Percentiles rank a stretch among this genome's conserved stretches.
These are phyloP conservation scores for Leptodactylus fallax DNA, from an alignment of 2,797 vertebrate species.

Conservation along the genomic window DNA sequence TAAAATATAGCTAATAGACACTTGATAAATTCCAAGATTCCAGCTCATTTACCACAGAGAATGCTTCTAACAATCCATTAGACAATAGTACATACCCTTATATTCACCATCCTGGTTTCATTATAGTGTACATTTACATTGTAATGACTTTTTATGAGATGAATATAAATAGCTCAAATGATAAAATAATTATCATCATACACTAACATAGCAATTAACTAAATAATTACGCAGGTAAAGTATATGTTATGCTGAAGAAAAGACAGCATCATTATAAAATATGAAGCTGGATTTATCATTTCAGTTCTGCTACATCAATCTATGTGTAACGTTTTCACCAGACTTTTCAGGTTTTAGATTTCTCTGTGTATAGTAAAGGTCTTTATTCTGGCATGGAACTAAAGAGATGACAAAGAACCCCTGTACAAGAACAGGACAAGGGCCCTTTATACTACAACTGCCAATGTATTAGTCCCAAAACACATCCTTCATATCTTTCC, in stretches of 20 bases:
- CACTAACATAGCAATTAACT: background rate
- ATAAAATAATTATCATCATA: background rate
- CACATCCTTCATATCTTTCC: no score
- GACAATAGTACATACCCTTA: background rate
- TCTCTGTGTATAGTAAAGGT: no score
- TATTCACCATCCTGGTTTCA: background rate
- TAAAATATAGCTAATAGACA: background rate
- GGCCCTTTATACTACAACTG: no score
- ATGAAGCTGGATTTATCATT: background rate
- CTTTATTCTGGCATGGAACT: no score
- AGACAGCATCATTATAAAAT: background rate
- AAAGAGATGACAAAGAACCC: no score
- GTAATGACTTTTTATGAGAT: conserved; percentile 4
- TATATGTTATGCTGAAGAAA: background rate
- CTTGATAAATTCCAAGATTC: background rate
- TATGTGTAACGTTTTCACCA: background rate
- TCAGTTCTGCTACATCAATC: background rate
- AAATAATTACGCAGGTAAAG: background rate
- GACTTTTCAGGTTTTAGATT: no score
- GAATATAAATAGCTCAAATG: background rate
- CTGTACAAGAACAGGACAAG: no score
- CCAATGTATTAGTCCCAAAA: no score
- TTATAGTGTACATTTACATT: background rate
- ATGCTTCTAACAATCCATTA: background rate
- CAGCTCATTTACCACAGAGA: background rate